A percentile compares a stretch with the other conserved stretches of the same genome.
Evolutionary conservation across 2,888 invertebrate genomes (phyloP).

Genomic region (Panopea generosa): DNA sequence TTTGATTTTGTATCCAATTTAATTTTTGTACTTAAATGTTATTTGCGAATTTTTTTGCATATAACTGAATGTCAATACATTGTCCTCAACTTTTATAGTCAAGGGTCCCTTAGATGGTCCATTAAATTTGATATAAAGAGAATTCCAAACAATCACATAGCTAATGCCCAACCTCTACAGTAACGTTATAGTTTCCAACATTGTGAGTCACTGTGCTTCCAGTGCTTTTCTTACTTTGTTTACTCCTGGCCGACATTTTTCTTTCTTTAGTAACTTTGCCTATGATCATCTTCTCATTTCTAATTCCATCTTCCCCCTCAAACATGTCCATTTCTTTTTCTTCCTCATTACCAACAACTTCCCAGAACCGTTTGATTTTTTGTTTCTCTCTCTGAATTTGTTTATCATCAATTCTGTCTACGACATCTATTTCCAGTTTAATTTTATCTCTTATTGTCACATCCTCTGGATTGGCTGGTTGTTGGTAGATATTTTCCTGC

Average conservation of each 20-base stretch:
- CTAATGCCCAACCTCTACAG: constrained; percentile 19
- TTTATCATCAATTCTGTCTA: constrained; percentile 16
- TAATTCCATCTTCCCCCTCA: constrained; percentile 21
- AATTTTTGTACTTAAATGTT: too few relatives aligned
- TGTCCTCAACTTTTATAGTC: too few relatives aligned
- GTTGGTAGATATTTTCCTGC: too few relatives aligned
- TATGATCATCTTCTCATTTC: constrained; percentile 41
- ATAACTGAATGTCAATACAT: too few relatives aligned
- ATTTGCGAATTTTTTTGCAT: too few relatives aligned
- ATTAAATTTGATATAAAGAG: too few relatives aligned
- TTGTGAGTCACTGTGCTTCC: constrained; percentile 30
- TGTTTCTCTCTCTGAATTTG: constrained; percentile 34
- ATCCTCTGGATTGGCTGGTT: constrained; percentile 26
- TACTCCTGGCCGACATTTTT: constrained; percentile 44
- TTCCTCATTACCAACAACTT: constrained; percentile 40
- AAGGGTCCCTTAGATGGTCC: too few relatives aligned
- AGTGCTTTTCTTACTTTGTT: constrained; percentile 23
- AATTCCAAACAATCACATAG: too few relatives aligned
- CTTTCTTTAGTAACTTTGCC: constrained; percentile 55
- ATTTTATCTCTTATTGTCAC: constrained; percentile 50
- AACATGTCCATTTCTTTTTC: constrained; percentile 17
- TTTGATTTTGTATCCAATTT: too few relatives aligned
- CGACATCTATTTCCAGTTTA: constrained; percentile 46
- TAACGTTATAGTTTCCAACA: constrained; percentile 44
- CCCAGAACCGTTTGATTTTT: constrained; percentile 57